A percentile compares a stretch with the other conserved stretches of the same genome.
phyloP scores from a whole-genome alignment of 2,797 vertebrate genomes.

The Limosa lapponica region DNA sequence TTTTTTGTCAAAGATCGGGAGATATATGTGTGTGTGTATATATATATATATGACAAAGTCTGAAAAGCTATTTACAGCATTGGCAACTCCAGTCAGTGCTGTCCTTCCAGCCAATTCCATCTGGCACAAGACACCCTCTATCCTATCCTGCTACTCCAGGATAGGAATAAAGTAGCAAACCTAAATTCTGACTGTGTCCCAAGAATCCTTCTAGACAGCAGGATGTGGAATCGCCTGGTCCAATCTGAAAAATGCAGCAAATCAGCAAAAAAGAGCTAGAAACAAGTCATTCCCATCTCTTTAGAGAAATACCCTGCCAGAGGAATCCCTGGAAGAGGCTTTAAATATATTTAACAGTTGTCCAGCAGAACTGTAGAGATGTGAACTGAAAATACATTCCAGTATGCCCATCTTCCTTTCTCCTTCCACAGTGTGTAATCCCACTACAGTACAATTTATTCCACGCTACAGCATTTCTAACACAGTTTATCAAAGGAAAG shows the following conservation, averaged over 20 bases:
- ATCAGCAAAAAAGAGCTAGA: background rate
- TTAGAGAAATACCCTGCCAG: background rate
- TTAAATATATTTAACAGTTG: background rate
- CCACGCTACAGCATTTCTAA: background rate
- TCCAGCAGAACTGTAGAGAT: background rate
- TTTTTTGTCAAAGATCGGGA: background rate
- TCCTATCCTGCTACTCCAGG: background rate
- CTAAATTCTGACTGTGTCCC: background rate
- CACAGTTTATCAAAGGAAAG: slow-evolving; percentile 24
- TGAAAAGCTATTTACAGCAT: background rate
- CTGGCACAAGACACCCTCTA: background rate
- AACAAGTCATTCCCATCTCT: background rate
- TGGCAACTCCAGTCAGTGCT: background rate
- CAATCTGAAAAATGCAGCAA: background rate
- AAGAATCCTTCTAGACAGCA: background rate
- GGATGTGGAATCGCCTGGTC: background rate
- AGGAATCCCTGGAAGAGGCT: background rate
- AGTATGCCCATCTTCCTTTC: background rate
- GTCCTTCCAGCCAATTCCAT: background rate
- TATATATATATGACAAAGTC: background rate
- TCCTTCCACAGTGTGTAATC: background rate
- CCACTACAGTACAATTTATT: background rate
- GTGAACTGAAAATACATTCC: background rate
- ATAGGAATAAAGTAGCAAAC: background rate
- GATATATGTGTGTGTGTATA: background rate